phyloP scores from a whole-genome alignment of 2,888 invertebrate species.

The Volucella zonaria region DNA sequence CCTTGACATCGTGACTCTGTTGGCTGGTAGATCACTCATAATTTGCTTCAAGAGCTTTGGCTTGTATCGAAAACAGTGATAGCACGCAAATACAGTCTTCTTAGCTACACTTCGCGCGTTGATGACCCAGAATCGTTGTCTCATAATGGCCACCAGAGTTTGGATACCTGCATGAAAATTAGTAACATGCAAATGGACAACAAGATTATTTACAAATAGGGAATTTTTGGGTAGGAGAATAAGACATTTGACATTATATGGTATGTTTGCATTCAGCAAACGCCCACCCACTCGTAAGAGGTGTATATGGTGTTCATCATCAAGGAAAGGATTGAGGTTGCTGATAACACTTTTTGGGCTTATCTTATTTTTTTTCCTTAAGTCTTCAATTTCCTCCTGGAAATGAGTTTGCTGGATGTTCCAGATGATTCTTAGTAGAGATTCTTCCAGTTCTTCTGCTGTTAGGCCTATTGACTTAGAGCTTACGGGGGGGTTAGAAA shows the following conservation, averaged over 20 bases:
- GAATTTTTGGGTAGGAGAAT: slow-evolving; percentile 11
- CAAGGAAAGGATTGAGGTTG: slow-evolving; percentile 16
- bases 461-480: too few relatives aligned
- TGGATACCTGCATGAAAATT: slow-evolving; percentile 68
- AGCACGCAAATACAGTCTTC: slow-evolving; percentile 6
- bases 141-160: slow-evolving; percentile 52
- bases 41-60: slow-evolving; percentile 2
- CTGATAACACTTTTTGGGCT: slow-evolving; percentile 20
- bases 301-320: slow-evolving; percentile 5
- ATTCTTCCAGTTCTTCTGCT: too few relatives aligned
- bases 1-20: slow-evolving; percentile 2
- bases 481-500: slow-evolving; percentile 22
- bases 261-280: slow-evolving; percentile 28
- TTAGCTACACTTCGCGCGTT: slow-evolving; percentile 33
- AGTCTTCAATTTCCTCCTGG: slow-evolving; percentile 34
- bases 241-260: slow-evolving; percentile 14
- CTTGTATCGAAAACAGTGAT: slow-evolving; percentile 12
- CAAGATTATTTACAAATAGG: slow-evolving; percentile 16
- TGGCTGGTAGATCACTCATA: slow-evolving; percentile 7
- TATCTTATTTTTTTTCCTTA: slow-evolving; percentile 9
- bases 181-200: slow-evolving; percentile 49
- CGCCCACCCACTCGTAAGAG: slow-evolving; percentile 20
- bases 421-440: slow-evolving; percentile 3
- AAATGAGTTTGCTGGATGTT: slow-evolving; percentile 23
- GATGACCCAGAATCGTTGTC: slow-evolving; percentile 63